Evolutionary conservation across 2,797 vertebrate species (phyloP), one percentile per base, ranked within the genome.

Genomic region (Meda fulgida): DNA sequence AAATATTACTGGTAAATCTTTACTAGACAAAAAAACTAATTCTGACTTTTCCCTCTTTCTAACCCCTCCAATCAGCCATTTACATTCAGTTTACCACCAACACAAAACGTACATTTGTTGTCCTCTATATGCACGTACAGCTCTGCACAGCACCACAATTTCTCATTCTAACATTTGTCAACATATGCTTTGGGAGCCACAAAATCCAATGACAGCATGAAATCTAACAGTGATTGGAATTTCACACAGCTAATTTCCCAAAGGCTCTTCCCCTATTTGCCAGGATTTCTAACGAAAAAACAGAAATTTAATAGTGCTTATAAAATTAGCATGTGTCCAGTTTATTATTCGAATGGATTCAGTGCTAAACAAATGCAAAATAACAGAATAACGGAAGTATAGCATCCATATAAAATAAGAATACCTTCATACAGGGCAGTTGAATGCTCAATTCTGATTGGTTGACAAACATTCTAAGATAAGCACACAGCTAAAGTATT

Each of bases 161-260:
- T 63, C 29, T 58, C 73, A 26, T 86, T 86, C 53, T 84, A 87
- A 81, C 73, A 90, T 84, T 84, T 83, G 84, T 87, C 87, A 88
- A 85, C 88, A 87, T 81, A 55, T 81, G 88, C 69, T 87, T 70
- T 80, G 85, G 85, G 84, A 89, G 70, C 81, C 55, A 31, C 23
- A 58, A 71, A 78, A 83, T 66, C 55, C 84, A 73, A 58, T 60
- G 71, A 63, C 71, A 85, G 79, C 89, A 80, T 86, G 81, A 87
- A 85, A 89, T 86, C 76, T 78, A 79, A 89, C 88, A 89, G 71
- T 88, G 85, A 88, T 89, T 84, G 85, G 11, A 84, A 87, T 90
- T 88, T 90, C 83, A 89, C 84, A 86, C 73, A 78, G 66, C 85
- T 84, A 85, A 88, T 83, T 82, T 90, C 89, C 86, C 87, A 78